Evolutionary conservation across 1,140 invertebrate species (phyloP), one percentile per base, ranked within the genome.

Genomic region (Sitophilus oryzae): DNA sequence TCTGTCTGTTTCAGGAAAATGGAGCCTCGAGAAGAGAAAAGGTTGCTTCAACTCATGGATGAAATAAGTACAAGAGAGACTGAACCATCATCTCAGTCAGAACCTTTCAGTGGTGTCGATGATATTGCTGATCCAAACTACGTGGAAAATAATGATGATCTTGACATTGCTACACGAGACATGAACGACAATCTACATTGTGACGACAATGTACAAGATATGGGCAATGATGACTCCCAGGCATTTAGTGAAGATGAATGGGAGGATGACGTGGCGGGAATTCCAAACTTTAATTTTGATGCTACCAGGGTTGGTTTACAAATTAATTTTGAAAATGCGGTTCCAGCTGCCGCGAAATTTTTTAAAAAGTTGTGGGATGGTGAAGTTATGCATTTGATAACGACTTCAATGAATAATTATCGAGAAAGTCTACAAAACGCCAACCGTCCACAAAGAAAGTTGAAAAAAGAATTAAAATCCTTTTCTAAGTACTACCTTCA

Each of bases 231-330:
- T 9, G 6, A 38, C 36, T 15, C 36, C 5, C 36, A 38, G 36
- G 36, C 10, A 6, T 38, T 15, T 38, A 38, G 36, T 38, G 36
- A 38, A 14, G 36, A 38, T 38, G 36, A 38, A 38, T 38, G 36
- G 36, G 36, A 38, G 36, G 36, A 38, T 38, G 36, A 38, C 14
- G 36, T 38, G 16, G 36, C 36, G 36, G 36, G 16, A 6, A 38
- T 38, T 38, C 36, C 36, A 14, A 38, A 38, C 14, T 38, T 38
- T 14, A 38, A 38, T 38, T 38, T 38, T 38, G 36, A 38, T 38
- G 14, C 4, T 14, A 38, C 5, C 5, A 15, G 36, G 10, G 36
- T 38, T 14, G 36, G 36, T 38, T 38, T 38, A 38, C 36, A 38
- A 38, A 38, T 38, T 8, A 15, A 38, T 8, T 38, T 38, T 38